phyloP scores from a whole-genome alignment of 2,797 vertebrate species.

The Fistularia commersonii region DNA sequence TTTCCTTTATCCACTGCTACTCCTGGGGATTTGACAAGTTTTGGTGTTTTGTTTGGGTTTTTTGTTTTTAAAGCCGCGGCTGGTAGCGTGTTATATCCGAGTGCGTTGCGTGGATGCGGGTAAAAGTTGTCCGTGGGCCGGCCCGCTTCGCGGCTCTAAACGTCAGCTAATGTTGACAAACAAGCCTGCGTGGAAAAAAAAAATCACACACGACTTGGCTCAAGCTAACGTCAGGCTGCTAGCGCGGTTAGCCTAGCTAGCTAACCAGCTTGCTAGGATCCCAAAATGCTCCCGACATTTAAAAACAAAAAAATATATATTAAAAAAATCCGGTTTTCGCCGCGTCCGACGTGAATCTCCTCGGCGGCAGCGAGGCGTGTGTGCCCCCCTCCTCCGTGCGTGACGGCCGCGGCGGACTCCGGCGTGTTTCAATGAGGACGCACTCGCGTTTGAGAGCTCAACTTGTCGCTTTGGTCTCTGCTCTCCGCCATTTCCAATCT shows the following conservation, averaged over 20 bases:
- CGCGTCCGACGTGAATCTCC: not conserved
- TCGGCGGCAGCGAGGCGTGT: conserved; percentile 1
- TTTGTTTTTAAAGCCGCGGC: conserved; percentile 10
- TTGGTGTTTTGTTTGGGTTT: conserved; percentile 36
- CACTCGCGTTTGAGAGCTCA: conserved; percentile 42
- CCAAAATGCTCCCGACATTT: conserved; percentile 1
- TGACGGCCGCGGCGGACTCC: conserved; percentile 4
- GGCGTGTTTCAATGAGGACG: conserved; percentile 41
- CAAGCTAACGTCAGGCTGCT: conserved; percentile 57
- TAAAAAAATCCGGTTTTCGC: conserved; percentile 20
- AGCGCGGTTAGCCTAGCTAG: conserved; percentile 54
- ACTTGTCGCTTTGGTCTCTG: conserved; percentile 63
- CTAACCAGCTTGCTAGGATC: conserved; percentile 60
- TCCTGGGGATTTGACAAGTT: too few species aligned
- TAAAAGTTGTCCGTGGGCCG: conserved; percentile 14
- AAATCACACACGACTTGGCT: conserved; percentile 50
- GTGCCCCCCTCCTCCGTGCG: conserved; percentile 2
- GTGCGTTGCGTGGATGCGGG: not conserved
- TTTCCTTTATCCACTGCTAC: too few species aligned
- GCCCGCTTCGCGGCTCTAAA: conserved; percentile 35
- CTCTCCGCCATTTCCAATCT: conserved; percentile 76
- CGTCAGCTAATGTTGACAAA: conserved; percentile 72
- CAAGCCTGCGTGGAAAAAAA: conserved; percentile 60
- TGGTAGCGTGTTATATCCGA: conserved; percentile 15
- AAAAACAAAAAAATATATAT: too few species aligned